Evolutionary conservation across 2,888 invertebrate species (phyloP).

Genomic region (Xanthorhoe spadicearia): DNA sequence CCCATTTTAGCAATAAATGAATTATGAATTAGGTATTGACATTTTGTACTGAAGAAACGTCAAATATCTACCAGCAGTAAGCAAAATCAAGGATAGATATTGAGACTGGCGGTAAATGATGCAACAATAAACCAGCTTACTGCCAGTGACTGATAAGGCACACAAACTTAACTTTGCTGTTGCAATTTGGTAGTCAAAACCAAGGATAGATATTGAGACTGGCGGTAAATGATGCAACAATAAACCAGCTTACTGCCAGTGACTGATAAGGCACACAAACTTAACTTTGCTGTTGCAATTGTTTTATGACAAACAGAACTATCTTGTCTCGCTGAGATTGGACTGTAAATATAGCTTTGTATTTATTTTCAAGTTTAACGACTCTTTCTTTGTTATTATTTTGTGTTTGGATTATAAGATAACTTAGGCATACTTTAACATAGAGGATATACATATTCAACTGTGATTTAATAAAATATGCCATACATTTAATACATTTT

Average conservation of each 20-base stretch:
- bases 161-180: constrained; percentile 49
- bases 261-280: constrained; percentile 52
- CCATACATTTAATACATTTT: too few species aligned
- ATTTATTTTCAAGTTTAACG: constrained; percentile 47
- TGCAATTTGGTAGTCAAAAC: too few species aligned
- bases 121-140: constrained; percentile 43
- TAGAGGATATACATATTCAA: too few species aligned
- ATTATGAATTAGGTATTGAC: too few species aligned
- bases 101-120: too few species aligned
- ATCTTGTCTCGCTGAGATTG: constrained; percentile 25
- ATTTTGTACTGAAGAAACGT: too few species aligned
- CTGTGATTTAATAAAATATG: too few species aligned
- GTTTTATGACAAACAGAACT: constrained; percentile 47
- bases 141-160: constrained; percentile 51
- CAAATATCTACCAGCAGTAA: too few species aligned
- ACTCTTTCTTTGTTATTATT: constrained; percentile 43
- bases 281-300: constrained; percentile 45
- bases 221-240: constrained; percentile 50
- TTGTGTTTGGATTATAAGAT: neutral
- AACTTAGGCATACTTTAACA: too few species aligned
- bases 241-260: constrained; percentile 39
- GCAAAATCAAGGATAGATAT: too few species aligned
- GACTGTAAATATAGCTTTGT: constrained; percentile 47
- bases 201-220: too few species aligned
- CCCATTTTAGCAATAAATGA: too few species aligned